Percentiles rank a stretch among this genome's conserved stretches.
Conservation (phyloP, 2,888 invertebrate species). For the Adelognathus sp. region DNA sequence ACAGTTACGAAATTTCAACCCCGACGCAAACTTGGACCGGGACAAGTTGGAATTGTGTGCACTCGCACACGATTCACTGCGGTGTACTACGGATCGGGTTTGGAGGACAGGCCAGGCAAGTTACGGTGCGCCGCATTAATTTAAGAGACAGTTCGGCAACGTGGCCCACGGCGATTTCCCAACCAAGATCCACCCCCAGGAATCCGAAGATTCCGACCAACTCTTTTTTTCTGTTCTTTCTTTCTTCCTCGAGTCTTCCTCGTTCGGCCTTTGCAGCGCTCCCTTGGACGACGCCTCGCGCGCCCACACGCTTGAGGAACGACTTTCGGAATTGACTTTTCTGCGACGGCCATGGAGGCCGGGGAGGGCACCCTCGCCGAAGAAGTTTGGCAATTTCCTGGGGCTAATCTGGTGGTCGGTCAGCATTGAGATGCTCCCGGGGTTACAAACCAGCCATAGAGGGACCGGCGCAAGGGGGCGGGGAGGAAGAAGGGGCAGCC, state of each 20-base stretch:
- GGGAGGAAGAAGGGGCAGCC: constrained; percentile 35
- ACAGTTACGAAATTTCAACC: constrained; percentile 22
- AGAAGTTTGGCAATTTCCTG: constrained; percentile 81
- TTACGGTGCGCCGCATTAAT: constrained; percentile 69
- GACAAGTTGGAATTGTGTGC: constrained; percentile 13
- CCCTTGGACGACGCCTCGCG: constrained; percentile 12
- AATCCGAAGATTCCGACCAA: constrained; percentile 44
- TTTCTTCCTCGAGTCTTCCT: not conserved
- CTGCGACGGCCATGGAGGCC: too few relatives aligned
- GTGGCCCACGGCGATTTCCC: constrained; percentile 48
- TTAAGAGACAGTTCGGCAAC: constrained; percentile 71
- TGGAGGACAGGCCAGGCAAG: not conserved
- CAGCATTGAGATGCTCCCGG: constrained; percentile 79
- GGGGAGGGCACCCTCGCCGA: too few relatives aligned
- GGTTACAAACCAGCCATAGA: constrained; percentile 65
- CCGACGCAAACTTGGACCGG: not conserved
- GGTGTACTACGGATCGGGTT: not conserved
- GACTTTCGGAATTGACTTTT: constrained; percentile 79
- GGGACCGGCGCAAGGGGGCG: constrained; percentile 42
- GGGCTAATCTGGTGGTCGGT: constrained; percentile 80
- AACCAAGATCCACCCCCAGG: constrained; percentile 45
- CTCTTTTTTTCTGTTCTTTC: constrained; percentile 6
- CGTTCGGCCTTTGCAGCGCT: constrained; percentile 1
- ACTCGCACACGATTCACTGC: constrained; percentile 4
- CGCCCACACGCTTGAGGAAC: constrained; percentile 74